phyloP scores from a whole-genome alignment of 2,888 invertebrate species.

The Lamellibrachia columna region DNA sequence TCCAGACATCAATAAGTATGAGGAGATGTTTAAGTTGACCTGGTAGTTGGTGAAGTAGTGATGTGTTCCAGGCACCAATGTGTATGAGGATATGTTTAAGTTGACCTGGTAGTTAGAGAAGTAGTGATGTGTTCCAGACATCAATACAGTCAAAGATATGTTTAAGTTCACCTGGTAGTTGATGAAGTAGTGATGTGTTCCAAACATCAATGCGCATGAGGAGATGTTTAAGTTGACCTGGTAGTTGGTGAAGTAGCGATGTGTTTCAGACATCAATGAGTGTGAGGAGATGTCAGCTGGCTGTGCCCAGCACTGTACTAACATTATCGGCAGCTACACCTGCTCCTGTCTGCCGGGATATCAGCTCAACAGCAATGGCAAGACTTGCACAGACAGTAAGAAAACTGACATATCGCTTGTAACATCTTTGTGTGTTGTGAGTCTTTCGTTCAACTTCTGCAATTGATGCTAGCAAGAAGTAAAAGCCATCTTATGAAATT shows the following conservation, averaged over 20 bases:
- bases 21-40: too few species aligned
- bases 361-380: background rate
- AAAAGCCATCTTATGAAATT: too few species aligned
- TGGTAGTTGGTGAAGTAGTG: too few species aligned
- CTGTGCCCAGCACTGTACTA: conserved; percentile 18
- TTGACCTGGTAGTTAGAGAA: too few species aligned
- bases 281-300: conserved; percentile 20
- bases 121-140: too few species aligned
- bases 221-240: background rate
- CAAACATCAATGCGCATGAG: too few species aligned
- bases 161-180: too few species aligned
- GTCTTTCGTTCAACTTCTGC: background rate
- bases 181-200: too few species aligned
- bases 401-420: background rate
- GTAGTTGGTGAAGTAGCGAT: background rate
- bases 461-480: background rate
- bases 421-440: background rate
- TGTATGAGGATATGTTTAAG: too few species aligned
- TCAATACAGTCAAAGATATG: too few species aligned
- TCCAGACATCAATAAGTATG: too few species aligned
- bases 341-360: conserved; percentile 23
- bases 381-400: background rate
- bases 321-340: conserved; percentile 18
- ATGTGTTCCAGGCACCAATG: too few species aligned
- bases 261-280: conserved; percentile 26